Percentiles rank a stretch among this genome's conserved stretches.
These are phyloP conservation scores for Hololepta plana DNA, from an alignment of 2,888 invertebrate genomes.

Conservation along the genomic window DNA sequence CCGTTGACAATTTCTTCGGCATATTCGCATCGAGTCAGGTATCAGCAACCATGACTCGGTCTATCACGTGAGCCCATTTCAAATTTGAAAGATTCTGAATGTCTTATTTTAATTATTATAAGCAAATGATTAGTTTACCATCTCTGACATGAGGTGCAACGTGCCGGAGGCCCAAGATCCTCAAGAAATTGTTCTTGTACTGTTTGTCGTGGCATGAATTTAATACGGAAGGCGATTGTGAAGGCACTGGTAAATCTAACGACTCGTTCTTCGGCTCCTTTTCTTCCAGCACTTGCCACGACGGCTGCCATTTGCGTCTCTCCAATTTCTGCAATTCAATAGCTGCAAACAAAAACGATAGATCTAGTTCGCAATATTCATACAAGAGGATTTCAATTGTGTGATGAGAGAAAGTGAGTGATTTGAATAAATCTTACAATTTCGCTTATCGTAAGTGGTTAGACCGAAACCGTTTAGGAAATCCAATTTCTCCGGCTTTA, in stretches of 20 bases:
- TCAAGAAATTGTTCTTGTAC: constrained; percentile 40
- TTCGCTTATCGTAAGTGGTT: constrained; percentile 38
- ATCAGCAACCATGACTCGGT: too few species aligned
- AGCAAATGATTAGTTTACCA: constrained; percentile 26
- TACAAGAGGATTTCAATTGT: too few species aligned
- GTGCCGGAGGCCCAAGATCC: constrained; percentile 35
- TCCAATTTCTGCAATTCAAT: constrained; percentile 42
- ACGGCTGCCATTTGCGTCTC: constrained; percentile 29
- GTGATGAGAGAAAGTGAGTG: background rate
- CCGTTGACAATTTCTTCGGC: too few species aligned
- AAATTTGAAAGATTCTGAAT: too few species aligned
- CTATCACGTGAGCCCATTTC: too few species aligned
- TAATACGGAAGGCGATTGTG: constrained; percentile 29
- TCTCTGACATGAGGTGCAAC: constrained; percentile 36
- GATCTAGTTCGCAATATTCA: too few species aligned
- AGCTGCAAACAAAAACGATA: constrained; percentile 21
- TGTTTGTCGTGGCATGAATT: constrained; percentile 29
- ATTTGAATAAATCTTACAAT: constrained; percentile 31
- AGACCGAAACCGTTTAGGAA: constrained; percentile 44
- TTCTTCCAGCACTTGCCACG: constrained; percentile 21
- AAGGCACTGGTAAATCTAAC: constrained; percentile 32
- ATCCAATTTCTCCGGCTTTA: constrained; percentile 33
- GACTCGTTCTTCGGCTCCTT: constrained; percentile 16
- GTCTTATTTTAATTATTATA: constrained; percentile 1
- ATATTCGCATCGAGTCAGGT: too few species aligned